Percentiles rank a stretch among this genome's conserved stretches.
These are phyloP conservation scores for Rhyzopertha dominica DNA, from an alignment of 1,140 invertebrate species.

Conservation along the genomic window DNA sequence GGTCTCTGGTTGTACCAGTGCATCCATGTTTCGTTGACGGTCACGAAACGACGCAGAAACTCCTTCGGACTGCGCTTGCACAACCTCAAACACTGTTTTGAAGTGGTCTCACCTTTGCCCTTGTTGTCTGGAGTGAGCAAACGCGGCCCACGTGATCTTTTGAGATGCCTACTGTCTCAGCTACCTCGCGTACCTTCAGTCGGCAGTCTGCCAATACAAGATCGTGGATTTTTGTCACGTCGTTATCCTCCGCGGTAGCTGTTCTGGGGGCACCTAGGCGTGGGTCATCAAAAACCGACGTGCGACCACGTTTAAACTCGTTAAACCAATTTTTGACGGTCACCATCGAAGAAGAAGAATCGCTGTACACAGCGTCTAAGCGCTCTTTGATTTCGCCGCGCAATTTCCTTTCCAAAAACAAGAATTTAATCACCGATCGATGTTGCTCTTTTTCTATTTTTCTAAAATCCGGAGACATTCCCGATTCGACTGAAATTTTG, in stretches of 20 bases:
- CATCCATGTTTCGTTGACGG: conserved; percentile 42
- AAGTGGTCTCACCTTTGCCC: background rate
- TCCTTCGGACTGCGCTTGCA: conserved; percentile 16
- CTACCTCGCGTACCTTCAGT: conserved; percentile 29
- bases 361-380: too few relatives aligned
- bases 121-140: conserved; percentile 12
- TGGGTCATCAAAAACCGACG: conserved; percentile 32
- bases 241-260: conserved; percentile 32
- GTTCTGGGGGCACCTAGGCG: conserved; percentile 30
- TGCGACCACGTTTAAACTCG: conserved; percentile 38
- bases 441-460: too few relatives aligned
- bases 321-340: conserved; percentile 33
- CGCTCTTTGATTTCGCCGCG: conserved; percentile 1
- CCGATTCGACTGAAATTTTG: conserved; percentile 18
- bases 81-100: conserved; percentile 6
- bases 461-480: background rate
- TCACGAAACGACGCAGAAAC: conserved; percentile 29
- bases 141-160: conserved; percentile 16
- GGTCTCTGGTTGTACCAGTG: conserved; percentile 40
- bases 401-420: too few relatives aligned
- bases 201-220: conserved; percentile 32
- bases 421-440: background rate
- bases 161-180: conserved; percentile 21
- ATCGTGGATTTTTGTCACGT: conserved; percentile 29
- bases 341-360: conserved; percentile 32